phyloP scores from a whole-genome alignment of 2,797 vertebrate genomes.

The Takifugu ocellatus region DNA sequence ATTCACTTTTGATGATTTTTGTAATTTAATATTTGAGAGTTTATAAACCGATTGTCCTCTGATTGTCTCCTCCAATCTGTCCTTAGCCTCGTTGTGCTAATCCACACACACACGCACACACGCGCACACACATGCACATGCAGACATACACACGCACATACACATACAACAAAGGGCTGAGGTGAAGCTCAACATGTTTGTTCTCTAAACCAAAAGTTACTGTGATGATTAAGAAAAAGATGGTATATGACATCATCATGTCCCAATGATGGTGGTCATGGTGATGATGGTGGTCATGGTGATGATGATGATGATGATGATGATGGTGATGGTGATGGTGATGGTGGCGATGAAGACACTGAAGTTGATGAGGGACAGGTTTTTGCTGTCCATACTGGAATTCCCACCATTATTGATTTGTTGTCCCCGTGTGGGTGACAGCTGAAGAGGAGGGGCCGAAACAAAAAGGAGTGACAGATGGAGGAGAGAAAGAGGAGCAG shows the following conservation, averaged over 20 bases:
- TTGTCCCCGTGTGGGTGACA: slow-evolving; percentile 1
- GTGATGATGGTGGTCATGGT: not conserved
- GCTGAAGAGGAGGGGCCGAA: slow-evolving; percentile 3
- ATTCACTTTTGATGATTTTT: too few relatives aligned
- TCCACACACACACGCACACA: slow-evolving; percentile 30
- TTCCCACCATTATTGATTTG: not conserved
- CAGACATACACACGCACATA: not conserved
- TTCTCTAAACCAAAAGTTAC: not conserved
- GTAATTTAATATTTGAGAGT: slow-evolving; percentile 24
- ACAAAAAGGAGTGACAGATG: slow-evolving; percentile 14
- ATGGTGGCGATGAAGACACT: not conserved
- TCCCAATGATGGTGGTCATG: not conserved
- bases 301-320: not conserved
- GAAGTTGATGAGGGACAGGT: not conserved
- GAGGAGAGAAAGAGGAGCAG: slow-evolving; percentile 6
- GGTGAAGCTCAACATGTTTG: not conserved
- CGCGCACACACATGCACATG: not conserved
- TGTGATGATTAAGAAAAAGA: not conserved
- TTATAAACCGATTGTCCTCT: slow-evolving; percentile 31
- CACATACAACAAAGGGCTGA: not conserved
- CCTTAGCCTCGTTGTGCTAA: slow-evolving; percentile 68
- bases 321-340: too few relatives aligned
- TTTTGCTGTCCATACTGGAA: slow-evolving; percentile 1
- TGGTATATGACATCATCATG: too few relatives aligned
- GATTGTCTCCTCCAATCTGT: slow-evolving; percentile 60